A percentile compares a stretch with the other conserved stretches of the same genome.
Evolutionary conservation across 2,888 invertebrate genomes (phyloP).

Genomic region (Caradrina clavipalpis): DNA sequence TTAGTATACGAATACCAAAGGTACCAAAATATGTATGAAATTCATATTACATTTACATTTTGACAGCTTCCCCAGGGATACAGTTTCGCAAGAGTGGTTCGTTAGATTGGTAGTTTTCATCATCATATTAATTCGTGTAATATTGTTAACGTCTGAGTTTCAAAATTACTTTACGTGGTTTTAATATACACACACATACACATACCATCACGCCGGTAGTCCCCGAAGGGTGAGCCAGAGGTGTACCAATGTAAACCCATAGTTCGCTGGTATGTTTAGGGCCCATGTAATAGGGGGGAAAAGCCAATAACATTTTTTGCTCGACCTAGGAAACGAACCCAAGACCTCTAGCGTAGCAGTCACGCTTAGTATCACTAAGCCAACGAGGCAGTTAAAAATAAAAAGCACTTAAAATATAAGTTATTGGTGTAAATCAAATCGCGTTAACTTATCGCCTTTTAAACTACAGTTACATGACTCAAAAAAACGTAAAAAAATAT

Average conservation of each 20-base stretch:
- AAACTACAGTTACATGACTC: neutral
- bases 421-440: neutral
- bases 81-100: neutral
- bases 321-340: too few species aligned
- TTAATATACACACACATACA: neutral
- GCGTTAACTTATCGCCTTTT: neutral
- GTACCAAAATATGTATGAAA: conserved; percentile 40
- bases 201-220: too few species aligned
- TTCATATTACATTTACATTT: conserved; percentile 41
- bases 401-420: neutral
- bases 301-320: too few species aligned
- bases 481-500: neutral
- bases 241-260: too few species aligned
- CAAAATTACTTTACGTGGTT: neutral
- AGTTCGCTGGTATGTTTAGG: too few species aligned
- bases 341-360: too few species aligned
- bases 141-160: neutral
- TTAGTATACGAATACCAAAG: neutral
- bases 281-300: too few species aligned
- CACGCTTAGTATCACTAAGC: too few species aligned
- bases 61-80: conserved; percentile 15
- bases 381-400: too few species aligned
- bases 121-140: neutral
- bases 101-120: neutral
- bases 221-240: too few species aligned